A percentile compares a stretch with the other conserved stretches of the same genome.
Conservation (phyloP, 2,888 invertebrate genomes). For the Galerucella pusilla region DNA sequence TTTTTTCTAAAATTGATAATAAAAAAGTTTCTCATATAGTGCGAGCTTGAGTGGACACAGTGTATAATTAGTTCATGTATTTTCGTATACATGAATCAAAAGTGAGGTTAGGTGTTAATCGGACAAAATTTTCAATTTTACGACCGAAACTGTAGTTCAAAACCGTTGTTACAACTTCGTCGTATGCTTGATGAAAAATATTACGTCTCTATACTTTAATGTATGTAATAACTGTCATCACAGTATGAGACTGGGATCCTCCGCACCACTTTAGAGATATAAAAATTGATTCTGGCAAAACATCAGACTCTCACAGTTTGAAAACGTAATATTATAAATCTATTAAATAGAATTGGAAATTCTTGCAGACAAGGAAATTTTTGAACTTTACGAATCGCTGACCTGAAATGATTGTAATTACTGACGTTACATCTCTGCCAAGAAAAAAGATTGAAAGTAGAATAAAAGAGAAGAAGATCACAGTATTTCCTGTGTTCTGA, state of each 20-base stretch:
- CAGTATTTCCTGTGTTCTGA: neutral
- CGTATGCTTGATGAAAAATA: too few species aligned
- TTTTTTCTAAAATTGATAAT: too few species aligned
- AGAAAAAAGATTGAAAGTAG: neutral
- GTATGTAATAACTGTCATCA: too few species aligned
- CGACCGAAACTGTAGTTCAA: too few species aligned
- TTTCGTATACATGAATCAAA: too few species aligned
- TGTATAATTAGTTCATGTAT: too few species aligned
- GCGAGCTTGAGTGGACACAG: too few species aligned
- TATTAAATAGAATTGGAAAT: neutral
- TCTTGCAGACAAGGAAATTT: neutral
- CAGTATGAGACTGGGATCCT: neutral
- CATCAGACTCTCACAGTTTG: neutral
- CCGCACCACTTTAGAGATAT: neutral
- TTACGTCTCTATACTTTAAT: too few species aligned
- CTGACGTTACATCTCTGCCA: neutral
- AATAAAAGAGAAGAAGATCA: neutral
- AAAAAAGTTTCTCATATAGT: too few species aligned
- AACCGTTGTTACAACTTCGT: too few species aligned
- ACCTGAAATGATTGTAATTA: neutral
- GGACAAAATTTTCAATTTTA: too few species aligned
- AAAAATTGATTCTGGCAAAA: slow-evolving; percentile 27
- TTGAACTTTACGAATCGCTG: neutral
- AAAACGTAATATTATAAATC: neutral
- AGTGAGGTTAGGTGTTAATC: too few species aligned